Evolutionary conservation across 2,113 vertebrate genomes (phyloP), one percentile per base, ranked within the genome.

Genomic region (Chloebia gouldiae): DNA sequence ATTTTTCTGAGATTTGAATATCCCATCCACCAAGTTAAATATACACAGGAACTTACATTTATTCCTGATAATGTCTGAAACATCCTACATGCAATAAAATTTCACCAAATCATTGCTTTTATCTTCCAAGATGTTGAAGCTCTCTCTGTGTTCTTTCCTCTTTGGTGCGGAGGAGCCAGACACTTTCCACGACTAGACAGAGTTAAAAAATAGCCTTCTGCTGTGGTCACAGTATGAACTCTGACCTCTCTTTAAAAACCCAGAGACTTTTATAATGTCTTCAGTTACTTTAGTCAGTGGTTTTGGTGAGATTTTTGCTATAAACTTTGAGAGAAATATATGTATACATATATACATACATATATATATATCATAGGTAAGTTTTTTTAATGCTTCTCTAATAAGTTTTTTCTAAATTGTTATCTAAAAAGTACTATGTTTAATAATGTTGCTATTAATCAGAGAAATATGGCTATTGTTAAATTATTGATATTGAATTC

Each of bases 1-100:
- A 88, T 95, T 96, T 91, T 96, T 95, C 80, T 91, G 81, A 96
- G 53, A 53, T 24, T 19, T 44, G 68, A 64, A 19, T 69, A 54
- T 51, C 18, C 51, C 13, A 9, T 33, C 73, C 33, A 77, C 21
- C 56, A 59, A 69, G 54, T 91, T 94, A 95, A 92, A 81, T 49
- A 6, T 81, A 65, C 8, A 7, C 60, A 73, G 64, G 50, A 80
- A 39, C 25, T 93, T 95, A 61, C 63, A 24, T 54, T 84, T 95
- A 92, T 72, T 63, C 47, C 65, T 42, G 68, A 94, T 92, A 92
- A 96, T 84, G 37, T 42, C 49, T 90, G 65, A 93, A 70, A 68
- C 10, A 72, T 50, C 50, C 37, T 64, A 56, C 1, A 2, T 73
- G 60, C 64, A 77, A 78, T 76, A 69, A 73, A 68, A 30, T 57